Evolutionary conservation across 1,140 invertebrate genomes (phyloP), one percentile per base, ranked within the genome.

Genomic region (Hycleus cichorii): DNA sequence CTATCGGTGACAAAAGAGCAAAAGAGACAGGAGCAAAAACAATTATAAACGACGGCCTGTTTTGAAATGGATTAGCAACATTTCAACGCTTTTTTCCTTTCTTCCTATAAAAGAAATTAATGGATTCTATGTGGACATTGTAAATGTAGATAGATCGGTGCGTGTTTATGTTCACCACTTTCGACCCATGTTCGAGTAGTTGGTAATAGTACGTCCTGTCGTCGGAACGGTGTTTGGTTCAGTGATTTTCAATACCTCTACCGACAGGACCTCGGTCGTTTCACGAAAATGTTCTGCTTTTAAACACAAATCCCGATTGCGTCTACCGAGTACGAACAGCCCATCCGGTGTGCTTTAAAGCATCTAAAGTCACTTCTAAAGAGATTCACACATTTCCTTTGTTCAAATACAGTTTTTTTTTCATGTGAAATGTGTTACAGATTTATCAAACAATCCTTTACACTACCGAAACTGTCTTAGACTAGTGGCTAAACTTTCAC

Each of bases 261-360:
- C 43, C 57, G 32, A 58, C 55, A 57, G 44, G 49, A 40, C 50
- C 18, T 18, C 18, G 57, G 44, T 51, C 57, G 49, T 58, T 58
- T 51, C 32, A 58, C 42, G 48, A 49, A 46, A 51, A 47, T 51
- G 49, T 39, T 45, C 57, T 52, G 42, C 57, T 58, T 58, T 58
- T 58, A 58, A 52, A 58, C 49, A 58, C 57, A 58, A 58, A 58
- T 58, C 49, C 43, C 51, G 40, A 51, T 51, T 44, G 57, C 57
- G 27, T 58, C 57, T 42, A 43, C 57, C 43, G 50, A 27, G 51
- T 42, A 32, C 47, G 32, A 32, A 46, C 43, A 45, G 32, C 51
- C 44, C 43, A 53, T 53, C 46, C 43, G 9, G 27, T 42, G 46
- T 46, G 32, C 50, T 44, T 52, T 42, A 52, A 49, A 32, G 18